Evolutionary conservation across 2,113 vertebrate species (phyloP).

Genomic region (Meriones unguiculatus): DNA sequence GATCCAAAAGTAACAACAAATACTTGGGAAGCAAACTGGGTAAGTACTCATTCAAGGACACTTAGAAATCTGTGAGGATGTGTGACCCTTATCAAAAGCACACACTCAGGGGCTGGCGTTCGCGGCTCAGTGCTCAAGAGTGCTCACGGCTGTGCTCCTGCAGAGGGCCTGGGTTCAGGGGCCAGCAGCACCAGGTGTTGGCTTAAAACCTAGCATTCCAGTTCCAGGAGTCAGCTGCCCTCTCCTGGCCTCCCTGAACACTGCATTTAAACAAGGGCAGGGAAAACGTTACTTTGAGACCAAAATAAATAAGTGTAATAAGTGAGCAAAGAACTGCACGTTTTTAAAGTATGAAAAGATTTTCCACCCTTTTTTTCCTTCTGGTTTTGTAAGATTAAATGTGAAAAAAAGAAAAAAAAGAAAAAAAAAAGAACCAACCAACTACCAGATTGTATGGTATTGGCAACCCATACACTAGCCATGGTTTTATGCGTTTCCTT

Average conservation of each 20-base stretch:
- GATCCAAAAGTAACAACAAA: background rate
- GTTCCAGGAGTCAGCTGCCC: background rate
- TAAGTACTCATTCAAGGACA: background rate
- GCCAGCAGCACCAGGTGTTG: background rate
- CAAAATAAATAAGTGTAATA: background rate
- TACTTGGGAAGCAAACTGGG: background rate
- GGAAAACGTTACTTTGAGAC: background rate
- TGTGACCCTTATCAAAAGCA: background rate
- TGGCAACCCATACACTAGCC: background rate
- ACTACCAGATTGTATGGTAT: background rate
- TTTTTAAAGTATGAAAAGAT: background rate
- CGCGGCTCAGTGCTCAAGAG: background rate
- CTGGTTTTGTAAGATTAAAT: conserved; percentile 46
- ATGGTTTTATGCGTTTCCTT: conserved; percentile 51
- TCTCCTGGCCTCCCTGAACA: background rate
- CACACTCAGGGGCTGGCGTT: background rate
- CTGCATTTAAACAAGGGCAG: background rate
- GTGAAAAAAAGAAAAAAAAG: background rate
- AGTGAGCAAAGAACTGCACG: background rate
- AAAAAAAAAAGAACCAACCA: background rate
- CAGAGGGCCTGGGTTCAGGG: background rate
- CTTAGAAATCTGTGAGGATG: background rate
- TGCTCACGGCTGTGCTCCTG: background rate
- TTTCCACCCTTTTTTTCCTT: conserved; percentile 5
- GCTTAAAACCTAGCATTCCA: background rate